A percentile compares a stretch with the other conserved stretches of the same genome.
phyloP scores from a whole-genome alignment of 2,797 vertebrate species.

The Oophaga sylvatica region DNA sequence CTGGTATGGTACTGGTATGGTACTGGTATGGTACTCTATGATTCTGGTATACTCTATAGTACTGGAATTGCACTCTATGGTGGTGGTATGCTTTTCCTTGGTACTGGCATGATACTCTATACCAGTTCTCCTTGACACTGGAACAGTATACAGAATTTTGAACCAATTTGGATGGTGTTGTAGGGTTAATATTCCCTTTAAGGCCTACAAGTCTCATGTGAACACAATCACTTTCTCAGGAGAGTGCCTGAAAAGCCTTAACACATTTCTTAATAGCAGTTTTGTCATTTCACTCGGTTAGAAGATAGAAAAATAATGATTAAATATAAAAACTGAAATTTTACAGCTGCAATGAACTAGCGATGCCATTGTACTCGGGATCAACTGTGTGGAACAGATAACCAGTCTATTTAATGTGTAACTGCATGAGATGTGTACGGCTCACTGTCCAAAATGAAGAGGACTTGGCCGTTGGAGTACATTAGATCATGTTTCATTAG shows the following conservation, averaged over 20 bases:
- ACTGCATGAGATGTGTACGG: constrained; percentile 1
- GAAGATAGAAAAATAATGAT: background rate
- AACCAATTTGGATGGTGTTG: background rate
- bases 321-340: background rate
- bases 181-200: background rate
- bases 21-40: background rate
- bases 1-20: background rate
- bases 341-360: constrained; percentile 21
- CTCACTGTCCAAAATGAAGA: constrained; percentile 38
- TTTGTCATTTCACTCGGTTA: background rate
- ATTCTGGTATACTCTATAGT: background rate
- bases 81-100: background rate
- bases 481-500: constrained; percentile 52
- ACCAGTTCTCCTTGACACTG: background rate
- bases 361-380: background rate
- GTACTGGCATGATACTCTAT: background rate
- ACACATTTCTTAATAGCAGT: background rate
- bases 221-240: no score
- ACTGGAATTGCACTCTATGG: background rate
- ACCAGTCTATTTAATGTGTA: constrained; percentile 38
- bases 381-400: constrained; percentile 34
- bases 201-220: background rate
- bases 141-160: background rate
- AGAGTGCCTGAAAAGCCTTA: background rate
- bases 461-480: constrained; percentile 36